These are phyloP conservation scores for Alethe diademata DNA, from an alignment of 2,113 vertebrate genomes.

Conservation along the genomic window DNA sequence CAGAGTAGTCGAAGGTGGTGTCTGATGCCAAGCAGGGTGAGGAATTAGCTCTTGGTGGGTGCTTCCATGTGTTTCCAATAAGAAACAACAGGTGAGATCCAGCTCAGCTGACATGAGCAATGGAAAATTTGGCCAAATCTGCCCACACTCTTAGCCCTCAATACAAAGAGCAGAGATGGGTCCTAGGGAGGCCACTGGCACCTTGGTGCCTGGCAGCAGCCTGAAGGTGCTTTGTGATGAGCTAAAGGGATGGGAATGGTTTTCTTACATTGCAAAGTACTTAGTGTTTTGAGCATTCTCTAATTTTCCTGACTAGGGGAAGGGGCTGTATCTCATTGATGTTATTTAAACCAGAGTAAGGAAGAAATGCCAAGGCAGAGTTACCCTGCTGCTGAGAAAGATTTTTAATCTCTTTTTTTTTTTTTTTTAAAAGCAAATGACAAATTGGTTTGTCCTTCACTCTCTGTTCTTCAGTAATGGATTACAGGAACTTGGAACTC, in stretches of 20 bases:
- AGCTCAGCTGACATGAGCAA: neutral
- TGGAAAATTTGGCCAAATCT: neutral
- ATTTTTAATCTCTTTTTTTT: neutral
- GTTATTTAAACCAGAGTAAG: neutral
- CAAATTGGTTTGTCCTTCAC: neutral
- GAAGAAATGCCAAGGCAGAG: neutral
- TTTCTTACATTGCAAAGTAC: neutral
- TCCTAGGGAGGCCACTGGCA: neutral
- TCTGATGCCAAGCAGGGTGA: neutral
- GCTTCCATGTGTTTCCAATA: neutral
- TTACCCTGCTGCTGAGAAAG: neutral
- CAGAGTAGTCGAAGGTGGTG: neutral
- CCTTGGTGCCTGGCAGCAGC: neutral
- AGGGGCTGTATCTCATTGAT: neutral
- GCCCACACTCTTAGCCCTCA: neutral
- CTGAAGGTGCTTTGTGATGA: neutral
- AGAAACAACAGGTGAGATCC: accelerated
- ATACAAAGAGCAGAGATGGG: accelerated
- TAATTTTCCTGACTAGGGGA: neutral
- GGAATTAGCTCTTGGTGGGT: neutral
- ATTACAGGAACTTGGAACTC: neutral
- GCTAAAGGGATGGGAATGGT: neutral
- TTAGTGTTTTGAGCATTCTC: neutral
- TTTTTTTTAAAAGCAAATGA: neutral
- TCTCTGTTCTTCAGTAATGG: neutral